A percentile compares a stretch with the other conserved stretches of the same genome.
phyloP scores from a whole-genome alignment of 2,888 invertebrate species.

The Drosophila meridionalis region DNA sequence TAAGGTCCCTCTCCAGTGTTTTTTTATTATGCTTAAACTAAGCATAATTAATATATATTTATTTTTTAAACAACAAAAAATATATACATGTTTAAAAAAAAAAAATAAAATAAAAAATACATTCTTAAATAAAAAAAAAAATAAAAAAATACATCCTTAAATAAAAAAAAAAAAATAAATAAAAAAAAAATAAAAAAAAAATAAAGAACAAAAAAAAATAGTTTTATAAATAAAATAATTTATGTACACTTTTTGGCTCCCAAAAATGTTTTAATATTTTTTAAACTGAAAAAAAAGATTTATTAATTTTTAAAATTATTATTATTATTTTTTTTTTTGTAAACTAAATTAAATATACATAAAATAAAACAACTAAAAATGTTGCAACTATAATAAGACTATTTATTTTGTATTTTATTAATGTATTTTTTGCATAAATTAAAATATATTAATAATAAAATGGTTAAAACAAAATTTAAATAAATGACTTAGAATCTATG shows the following conservation, averaged over 20 bases:
- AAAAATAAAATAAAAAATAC: constrained; percentile 41
- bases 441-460: constrained; percentile 20
- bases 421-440: constrained; percentile 25
- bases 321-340: too few species aligned
- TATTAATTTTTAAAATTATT: too few species aligned
- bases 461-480: constrained; percentile 32
- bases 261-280: too few species aligned
- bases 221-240: neutral
- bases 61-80: neutral
- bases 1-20: constrained; percentile 85
- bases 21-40: constrained; percentile 33
- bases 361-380: constrained; percentile 37
- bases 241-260: too few species aligned
- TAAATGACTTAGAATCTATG: constrained; percentile 60
- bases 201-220: constrained; percentile 24
- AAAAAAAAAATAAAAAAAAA: constrained; percentile 44
- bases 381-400: constrained; percentile 26
- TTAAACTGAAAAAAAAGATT: too few species aligned
- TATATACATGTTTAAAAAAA: neutral
- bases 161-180: constrained; percentile 12
- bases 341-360: neutral
- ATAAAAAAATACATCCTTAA: constrained; percentile 10
- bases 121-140: constrained; percentile 38
- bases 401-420: constrained; percentile 56
- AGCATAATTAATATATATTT: constrained; percentile 19